Evolutionary conservation across 2,113 vertebrate species (phyloP), one percentile per base, ranked within the genome.

Genomic region (Nyctereutes procyonoides): DNA sequence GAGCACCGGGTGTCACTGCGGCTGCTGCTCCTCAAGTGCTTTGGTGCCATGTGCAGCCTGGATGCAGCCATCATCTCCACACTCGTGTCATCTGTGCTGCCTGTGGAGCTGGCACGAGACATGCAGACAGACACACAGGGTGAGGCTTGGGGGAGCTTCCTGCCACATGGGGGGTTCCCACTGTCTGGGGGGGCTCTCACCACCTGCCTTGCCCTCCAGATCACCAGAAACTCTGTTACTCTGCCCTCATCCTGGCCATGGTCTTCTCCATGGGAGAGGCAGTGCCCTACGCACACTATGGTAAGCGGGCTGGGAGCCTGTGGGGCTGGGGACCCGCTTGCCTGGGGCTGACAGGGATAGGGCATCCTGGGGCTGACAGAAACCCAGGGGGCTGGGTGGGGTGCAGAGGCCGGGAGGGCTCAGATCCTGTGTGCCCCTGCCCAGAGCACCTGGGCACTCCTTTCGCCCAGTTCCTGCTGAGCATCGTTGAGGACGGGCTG

Each of bases 201-300:
- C 8, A 2, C 74, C 51, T 91, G 16, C 67, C 38, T 79, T 69
- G n/a, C 19, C 30, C 8, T 69, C 2, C 98, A 99, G 99, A 99
- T 97, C 99, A 99, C 97, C 99, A 99, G 97, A 99, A 99, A 98
- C 99, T 99, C 99, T 99, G 99, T 94, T 99, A 99, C 98, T 99
- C 99, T 1, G 99, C 99, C 0, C 98, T 99, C 98, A 99, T 99
- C 30, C 98, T 99, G 77, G 99, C 99, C n/a, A 99, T 99, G 99
- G 99, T 99, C 94, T 99, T 99, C 98, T 99, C 99, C 67, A 99
- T 99, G 99, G 99, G 99, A 22, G 99, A 99, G 97, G 99, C 99
- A 62, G 98, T 99, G 90, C 99, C 99, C 22, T 99, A 99, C 88
- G 99, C 99, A 96, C 99, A 99, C 98, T 99, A 99, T 0, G 99